Evolutionary conservation across 1,140 invertebrate genomes (phyloP), one percentile per base, ranked within the genome.

Genomic region (Venturia canescens): DNA sequence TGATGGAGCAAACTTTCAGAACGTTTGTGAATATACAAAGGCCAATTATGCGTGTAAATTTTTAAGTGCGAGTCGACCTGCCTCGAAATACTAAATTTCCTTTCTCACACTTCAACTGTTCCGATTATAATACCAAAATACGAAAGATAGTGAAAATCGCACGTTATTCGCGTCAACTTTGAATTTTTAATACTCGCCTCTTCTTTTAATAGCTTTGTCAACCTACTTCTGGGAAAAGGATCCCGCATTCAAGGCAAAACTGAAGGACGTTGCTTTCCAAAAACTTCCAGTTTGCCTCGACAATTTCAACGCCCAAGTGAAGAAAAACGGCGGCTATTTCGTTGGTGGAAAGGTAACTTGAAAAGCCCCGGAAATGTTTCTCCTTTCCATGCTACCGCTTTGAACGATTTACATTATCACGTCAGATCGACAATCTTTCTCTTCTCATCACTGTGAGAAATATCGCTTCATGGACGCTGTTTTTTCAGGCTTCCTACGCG

Each of bases 271-370:
- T 23, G 84, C 86, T 15, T 63, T 85, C 70, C 79, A 84, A 23
- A 86, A 87, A 72, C 74, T 83, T 57, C 89, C 89, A 5, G 90
- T 88, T 26, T 91, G 88, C 21, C 82, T 93, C 77, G 85, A 88
- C 16, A 92, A 89, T 80, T 90, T 93, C 15, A 92, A 94, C 74
- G 84, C 87, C 9, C 84, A 89, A 78, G 86, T 92, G 0, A 88
- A 91, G 63, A 87, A 89, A 31, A 93, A 93, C 72, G 90, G 87
- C 0, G 92, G 91, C 44, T 91, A 90, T 38, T 90, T 93, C 15
- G 89, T 93, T 11, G 92, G 92, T 66, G 91, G 91, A 72, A 88
- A 92, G 84, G 92, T 93, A 83, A 83, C 76, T 60, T 63, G 16
- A 63, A 18, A 18, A n/a, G n/a, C n/a, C n/a, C n/a, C n/a, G n/a